These are phyloP conservation scores for Drosophila nigritarsus DNA, from an alignment of 2,888 invertebrate species.

Conservation along the genomic window DNA sequence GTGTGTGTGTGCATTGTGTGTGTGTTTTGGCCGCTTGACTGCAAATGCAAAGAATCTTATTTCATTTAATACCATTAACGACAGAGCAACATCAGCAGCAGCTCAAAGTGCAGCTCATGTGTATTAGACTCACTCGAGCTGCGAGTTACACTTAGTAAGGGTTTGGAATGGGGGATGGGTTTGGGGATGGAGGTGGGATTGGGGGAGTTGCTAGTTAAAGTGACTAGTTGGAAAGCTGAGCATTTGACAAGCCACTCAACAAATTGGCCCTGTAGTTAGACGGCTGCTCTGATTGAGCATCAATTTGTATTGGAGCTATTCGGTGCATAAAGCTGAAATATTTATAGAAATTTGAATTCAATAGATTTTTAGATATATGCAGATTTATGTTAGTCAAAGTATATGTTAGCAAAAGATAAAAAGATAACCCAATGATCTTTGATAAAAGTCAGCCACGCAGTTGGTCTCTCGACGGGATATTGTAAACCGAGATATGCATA, in stretches of 20 bases:
- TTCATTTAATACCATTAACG: slow-evolving; percentile 66
- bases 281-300: slow-evolving; percentile 18
- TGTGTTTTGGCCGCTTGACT: slow-evolving; percentile 28
- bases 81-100: slow-evolving; percentile 8
- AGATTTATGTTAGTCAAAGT: background rate
- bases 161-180: fast-evolving
- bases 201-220: background rate
- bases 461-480: background rate
- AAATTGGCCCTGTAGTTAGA: slow-evolving; percentile 34
- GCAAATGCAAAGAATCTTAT: slow-evolving; percentile 51
- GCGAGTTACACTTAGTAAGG: background rate
- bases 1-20: background rate
- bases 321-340: background rate
- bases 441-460: background rate
- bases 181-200: background rate
- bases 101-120: slow-evolving; percentile 25
- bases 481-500: too few relatives aligned
- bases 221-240: slow-evolving; percentile 29
- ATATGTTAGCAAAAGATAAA: background rate
- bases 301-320: slow-evolving; percentile 5
- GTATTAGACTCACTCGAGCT: slow-evolving; percentile 24
- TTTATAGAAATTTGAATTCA: background rate
- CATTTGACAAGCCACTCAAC: slow-evolving; percentile 39
- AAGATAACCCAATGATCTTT: background rate
- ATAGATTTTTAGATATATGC: background rate